A percentile compares a stretch with the other conserved stretches of the same genome.
These are phyloP conservation scores for Byasa hedistus DNA, from an alignment of 2,888 invertebrate species.

Conservation along the genomic window DNA sequence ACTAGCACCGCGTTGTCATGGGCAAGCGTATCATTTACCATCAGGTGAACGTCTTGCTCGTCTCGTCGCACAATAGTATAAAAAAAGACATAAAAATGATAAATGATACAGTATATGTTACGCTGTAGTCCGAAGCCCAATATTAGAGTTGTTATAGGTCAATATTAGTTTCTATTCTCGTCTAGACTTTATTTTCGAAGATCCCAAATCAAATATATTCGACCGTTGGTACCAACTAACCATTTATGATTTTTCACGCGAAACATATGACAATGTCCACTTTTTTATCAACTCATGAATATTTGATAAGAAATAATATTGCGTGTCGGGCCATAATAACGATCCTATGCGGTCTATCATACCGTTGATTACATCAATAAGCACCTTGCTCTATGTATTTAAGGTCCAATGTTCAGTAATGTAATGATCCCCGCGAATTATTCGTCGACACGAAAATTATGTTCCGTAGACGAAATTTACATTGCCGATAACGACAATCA, in stretches of 20 bases:
- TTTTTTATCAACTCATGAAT: slow-evolving; percentile 1
- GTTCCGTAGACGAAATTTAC: slow-evolving; percentile 5
- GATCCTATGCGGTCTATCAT: not conserved
- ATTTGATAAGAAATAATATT: slow-evolving; percentile 5
- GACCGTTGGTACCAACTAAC: not conserved
- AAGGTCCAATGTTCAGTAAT: slow-evolving; percentile 2
- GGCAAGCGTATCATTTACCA: too few species aligned
- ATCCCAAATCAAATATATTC: too few species aligned
- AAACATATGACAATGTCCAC: not conserved
- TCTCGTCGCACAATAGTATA: too few species aligned
- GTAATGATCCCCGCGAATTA: slow-evolving; percentile 4
- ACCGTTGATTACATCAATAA: too few species aligned
- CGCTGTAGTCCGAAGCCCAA: too few species aligned
- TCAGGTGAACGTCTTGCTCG: too few species aligned
- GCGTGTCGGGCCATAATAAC: not conserved
- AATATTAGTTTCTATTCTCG: too few species aligned
- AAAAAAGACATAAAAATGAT: too few species aligned
- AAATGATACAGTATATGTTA: too few species aligned
- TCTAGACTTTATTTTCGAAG: too few species aligned
- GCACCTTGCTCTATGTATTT: not conserved
- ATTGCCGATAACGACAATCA: slow-evolving; percentile 8
- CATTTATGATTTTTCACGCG: not conserved
- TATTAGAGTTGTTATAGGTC: too few species aligned
- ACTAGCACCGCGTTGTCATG: too few species aligned
- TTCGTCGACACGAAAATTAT: slow-evolving; percentile 7